A percentile compares a stretch with the other conserved stretches of the same genome.
Conservation (phyloP, 2,113 vertebrate species). For the Indicator maculatus region DNA sequence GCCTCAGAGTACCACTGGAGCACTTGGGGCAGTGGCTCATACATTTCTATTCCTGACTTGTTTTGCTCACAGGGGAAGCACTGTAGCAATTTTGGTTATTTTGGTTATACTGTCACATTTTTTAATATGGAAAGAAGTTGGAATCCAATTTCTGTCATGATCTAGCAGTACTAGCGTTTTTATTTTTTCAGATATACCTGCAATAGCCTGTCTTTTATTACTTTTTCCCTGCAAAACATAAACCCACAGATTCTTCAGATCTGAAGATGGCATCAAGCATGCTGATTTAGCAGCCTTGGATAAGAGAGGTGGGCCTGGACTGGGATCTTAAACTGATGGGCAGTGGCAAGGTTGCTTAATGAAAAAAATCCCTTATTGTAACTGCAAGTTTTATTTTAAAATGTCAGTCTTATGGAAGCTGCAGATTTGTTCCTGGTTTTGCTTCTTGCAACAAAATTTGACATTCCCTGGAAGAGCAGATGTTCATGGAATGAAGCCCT, state of each 20-base stretch:
- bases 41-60: background rate
- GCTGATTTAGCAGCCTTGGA: accelerated
- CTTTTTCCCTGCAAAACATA: background rate
- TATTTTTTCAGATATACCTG: background rate
- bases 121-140: background rate
- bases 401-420: background rate
- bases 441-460: background rate
- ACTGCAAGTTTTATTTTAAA: background rate
- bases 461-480: constrained; percentile 19
- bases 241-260: background rate
- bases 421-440: background rate
- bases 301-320: background rate
- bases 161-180: background rate
- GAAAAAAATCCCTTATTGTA: background rate
- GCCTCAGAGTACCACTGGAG: background rate
- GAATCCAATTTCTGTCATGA: background rate
- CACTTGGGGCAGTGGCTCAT: constrained; percentile 1
- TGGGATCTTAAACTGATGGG: background rate
- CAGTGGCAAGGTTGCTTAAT: background rate
- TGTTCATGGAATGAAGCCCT: background rate
- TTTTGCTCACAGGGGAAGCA: background rate
- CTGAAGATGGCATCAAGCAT: background rate
- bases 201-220: background rate
- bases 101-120: background rate
- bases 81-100: background rate